A percentile compares a stretch with the other conserved stretches of the same genome.
Evolutionary conservation across 2,113 vertebrate genomes (phyloP).

Genomic region (Coreoperca whiteheadi): DNA sequence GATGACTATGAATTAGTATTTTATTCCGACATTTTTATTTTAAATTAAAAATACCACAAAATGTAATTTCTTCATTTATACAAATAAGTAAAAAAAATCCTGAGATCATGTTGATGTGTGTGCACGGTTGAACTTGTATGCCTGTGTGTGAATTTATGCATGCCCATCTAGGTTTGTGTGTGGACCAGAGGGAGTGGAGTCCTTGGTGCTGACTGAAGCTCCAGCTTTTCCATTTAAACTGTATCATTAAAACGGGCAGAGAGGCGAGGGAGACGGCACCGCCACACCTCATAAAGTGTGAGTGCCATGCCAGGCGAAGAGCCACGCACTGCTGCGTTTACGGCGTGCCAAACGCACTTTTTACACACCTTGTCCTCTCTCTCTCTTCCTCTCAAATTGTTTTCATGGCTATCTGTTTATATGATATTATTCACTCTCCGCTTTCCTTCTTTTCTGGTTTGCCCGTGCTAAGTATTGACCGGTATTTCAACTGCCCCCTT

Average conservation of each 20-base stretch:
- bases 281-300: constrained; percentile 84
- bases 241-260: constrained; percentile 81
- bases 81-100: not conserved
- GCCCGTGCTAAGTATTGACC: constrained; percentile 77
- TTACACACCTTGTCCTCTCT: constrained; percentile 77
- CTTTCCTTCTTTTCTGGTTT: constrained; percentile 70
- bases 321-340: constrained; percentile 76
- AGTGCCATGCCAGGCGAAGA: constrained; percentile 74
- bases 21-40: not conserved
- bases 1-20: not conserved
- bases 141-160: constrained; percentile 1
- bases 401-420: constrained; percentile 77
- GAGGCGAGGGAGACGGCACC: constrained; percentile 73
- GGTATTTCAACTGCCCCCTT: constrained; percentile 70
- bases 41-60: not conserved
- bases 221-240: constrained; percentile 82
- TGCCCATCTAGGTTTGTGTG: constrained; percentile 17
- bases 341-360: constrained; percentile 68
- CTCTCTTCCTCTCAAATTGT: constrained; percentile 50
- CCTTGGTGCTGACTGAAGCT: constrained; percentile 78
- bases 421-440: constrained; percentile 72
- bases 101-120: not conserved
- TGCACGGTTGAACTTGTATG: not conserved
- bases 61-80: not conserved
- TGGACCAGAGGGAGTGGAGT: constrained; percentile 56